These are phyloP conservation scores for Odontophorus gujanensis DNA, from an alignment of 2,113 vertebrate species.

Conservation along the genomic window DNA sequence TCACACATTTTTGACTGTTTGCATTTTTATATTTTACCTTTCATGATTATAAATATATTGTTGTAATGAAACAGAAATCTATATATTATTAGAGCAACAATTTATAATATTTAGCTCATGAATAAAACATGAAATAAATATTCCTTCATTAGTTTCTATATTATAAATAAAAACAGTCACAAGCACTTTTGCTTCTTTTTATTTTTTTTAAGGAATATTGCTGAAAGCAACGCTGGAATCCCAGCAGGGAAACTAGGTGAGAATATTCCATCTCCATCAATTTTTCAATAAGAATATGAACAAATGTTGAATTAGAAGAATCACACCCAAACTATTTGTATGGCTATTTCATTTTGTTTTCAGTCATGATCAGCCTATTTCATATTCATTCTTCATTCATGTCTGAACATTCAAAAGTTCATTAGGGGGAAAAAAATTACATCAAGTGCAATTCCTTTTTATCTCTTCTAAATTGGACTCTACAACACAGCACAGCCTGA, in stretches of 20 bases:
- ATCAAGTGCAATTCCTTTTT: neutral
- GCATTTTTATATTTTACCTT: neutral
- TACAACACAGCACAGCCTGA: neutral
- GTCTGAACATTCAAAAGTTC: neutral
- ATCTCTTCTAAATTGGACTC: neutral
- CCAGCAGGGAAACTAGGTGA: neutral
- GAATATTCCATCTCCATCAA: neutral
- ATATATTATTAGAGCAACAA: constrained; percentile 13
- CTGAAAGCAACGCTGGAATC: neutral
- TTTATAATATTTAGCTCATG: constrained; percentile 25
- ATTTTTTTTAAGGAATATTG: neutral
- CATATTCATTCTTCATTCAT: neutral
- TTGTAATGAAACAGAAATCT: constrained; percentile 2
- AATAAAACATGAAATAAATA: constrained; percentile 57
- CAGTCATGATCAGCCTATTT: neutral
- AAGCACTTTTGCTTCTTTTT: neutral
- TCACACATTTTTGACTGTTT: neutral
- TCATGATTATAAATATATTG: neutral
- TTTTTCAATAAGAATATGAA: constrained; percentile 2
- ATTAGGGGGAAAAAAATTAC: neutral
- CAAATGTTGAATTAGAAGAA: neutral
- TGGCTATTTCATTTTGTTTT: neutral
- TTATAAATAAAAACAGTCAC: constrained; percentile 14
- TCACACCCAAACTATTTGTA: neutral
- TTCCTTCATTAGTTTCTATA: constrained; percentile 20